These are phyloP conservation scores for Aphrocallistes beatrix DNA, from an alignment of 37 sponge, comb jelly and placozoan genomes.

Conservation along the genomic window DNA sequence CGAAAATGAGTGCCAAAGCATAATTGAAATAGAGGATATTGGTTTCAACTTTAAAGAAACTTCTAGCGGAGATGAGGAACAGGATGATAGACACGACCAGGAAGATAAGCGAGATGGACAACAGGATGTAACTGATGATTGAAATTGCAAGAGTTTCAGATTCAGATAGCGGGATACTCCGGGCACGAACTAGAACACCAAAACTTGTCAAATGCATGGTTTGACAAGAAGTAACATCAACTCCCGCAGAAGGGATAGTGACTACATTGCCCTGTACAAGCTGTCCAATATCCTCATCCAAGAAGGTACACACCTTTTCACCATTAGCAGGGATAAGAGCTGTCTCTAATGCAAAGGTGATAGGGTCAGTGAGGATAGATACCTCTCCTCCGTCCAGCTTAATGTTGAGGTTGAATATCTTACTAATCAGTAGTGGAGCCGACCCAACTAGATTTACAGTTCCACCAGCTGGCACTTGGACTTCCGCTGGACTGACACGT, in stretches of 20 bases:
- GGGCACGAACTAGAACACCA: constrained; percentile 4
- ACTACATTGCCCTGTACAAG: background rate
- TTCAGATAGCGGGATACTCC: background rate
- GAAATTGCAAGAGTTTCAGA: background rate
- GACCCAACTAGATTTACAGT: too few species aligned
- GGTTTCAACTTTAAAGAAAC: background rate
- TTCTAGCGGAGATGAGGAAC: background rate
- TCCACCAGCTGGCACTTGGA: too few species aligned
- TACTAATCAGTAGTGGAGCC: too few species aligned
- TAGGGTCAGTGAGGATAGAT: too few species aligned
- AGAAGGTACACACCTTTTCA: background rate
- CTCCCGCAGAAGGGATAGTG: background rate
- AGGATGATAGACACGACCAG: background rate
- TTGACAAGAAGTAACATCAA: background rate
- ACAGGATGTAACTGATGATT: background rate
- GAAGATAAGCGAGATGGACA: background rate
- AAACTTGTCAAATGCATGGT: background rate
- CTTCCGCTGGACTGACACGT: too few species aligned
- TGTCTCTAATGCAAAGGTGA: too few species aligned
- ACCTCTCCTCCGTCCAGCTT: too few species aligned
- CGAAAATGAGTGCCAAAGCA: background rate
- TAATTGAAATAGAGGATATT: constrained; percentile 11
- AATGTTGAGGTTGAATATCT: too few species aligned
- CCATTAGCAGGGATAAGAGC: too few species aligned
- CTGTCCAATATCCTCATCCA: background rate